Conservation (phyloP, 2,113 vertebrate species). For the Colistium nudipinnis region DNA sequence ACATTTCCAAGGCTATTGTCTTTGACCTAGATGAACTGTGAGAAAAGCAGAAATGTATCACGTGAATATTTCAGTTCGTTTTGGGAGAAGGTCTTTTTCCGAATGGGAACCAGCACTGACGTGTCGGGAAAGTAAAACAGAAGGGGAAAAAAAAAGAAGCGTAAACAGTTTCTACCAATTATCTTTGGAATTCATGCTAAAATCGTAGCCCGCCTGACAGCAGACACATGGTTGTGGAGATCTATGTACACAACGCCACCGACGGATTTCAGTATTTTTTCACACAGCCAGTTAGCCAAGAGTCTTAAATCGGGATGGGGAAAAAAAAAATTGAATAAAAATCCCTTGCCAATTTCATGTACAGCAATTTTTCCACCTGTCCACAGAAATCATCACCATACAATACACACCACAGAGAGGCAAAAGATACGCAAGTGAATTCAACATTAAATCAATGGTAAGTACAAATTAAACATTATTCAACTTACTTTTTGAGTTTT, state of each 20-base stretch:
- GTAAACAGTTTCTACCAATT: slow-evolving; percentile 84
- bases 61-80: slow-evolving; percentile 72
- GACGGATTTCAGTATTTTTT: slow-evolving; percentile 71
- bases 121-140: slow-evolving; percentile 68
- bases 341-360: slow-evolving; percentile 68
- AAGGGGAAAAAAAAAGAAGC: slow-evolving; percentile 61
- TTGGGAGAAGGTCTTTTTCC: slow-evolving; percentile 66
- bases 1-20: slow-evolving; percentile 86
- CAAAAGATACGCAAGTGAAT: slow-evolving; percentile 81
- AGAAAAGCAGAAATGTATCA: slow-evolving; percentile 74
- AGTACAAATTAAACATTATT: slow-evolving; percentile 79
- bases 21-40: slow-evolving; percentile 79
- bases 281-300: slow-evolving; percentile 75
- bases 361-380: slow-evolving; percentile 77
- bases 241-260: slow-evolving; percentile 84
- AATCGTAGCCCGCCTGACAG: slow-evolving; percentile 71
- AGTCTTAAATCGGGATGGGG: slow-evolving; percentile 63
- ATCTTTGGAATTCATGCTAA: slow-evolving; percentile 88
- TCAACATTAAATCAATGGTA: slow-evolving; percentile 81
- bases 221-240: slow-evolving; percentile 74
- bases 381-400: slow-evolving; percentile 80
- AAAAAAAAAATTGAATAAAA: slow-evolving; percentile 38
- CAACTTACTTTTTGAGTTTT: slow-evolving; percentile 69
- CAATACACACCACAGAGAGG: slow-evolving; percentile 80
- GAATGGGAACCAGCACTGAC: slow-evolving; percentile 77